Evolutionary conservation across 2,888 invertebrate genomes (phyloP).

Genomic region (Willowsia nigromaculata): DNA sequence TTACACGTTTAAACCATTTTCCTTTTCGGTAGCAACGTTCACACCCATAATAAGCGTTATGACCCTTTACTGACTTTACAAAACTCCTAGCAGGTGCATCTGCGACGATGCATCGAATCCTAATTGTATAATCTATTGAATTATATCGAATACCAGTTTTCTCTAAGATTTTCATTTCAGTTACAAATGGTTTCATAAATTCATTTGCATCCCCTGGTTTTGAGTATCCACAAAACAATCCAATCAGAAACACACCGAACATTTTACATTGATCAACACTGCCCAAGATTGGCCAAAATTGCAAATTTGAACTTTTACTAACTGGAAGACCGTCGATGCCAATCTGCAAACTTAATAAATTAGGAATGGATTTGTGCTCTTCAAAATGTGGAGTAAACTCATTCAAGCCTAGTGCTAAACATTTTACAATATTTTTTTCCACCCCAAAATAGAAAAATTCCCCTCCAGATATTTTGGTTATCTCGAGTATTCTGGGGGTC

Average conservation of each 20-base stretch:
- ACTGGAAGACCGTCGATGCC: slow-evolving; percentile 55
- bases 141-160: not conserved
- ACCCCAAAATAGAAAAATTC: not conserved
- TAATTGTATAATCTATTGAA: not conserved
- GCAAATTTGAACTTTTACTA: slow-evolving; percentile 12
- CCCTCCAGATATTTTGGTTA: not conserved
- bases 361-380: not conserved
- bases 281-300: slow-evolving; percentile 56
- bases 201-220: slow-evolving; percentile 2
- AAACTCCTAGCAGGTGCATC: slow-evolving; percentile 66
- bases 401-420: not conserved
- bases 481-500: not conserved
- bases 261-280: not conserved
- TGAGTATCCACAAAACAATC: slow-evolving; percentile 41
- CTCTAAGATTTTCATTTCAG: not conserved
- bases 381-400: not conserved
- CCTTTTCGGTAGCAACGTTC: slow-evolving; percentile 17
- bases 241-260: not conserved
- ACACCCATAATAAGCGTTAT: slow-evolving; percentile 42
- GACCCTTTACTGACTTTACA: slow-evolving; percentile 36
- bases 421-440: not conserved
- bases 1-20: not conserved
- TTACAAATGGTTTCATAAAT: not conserved
- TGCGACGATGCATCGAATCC: slow-evolving; percentile 41
- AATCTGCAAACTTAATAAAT: slow-evolving; percentile 8